Evolutionary conservation across 2,113 vertebrate species (phyloP).

Genomic region (Saimiri boliviensis): DNA sequence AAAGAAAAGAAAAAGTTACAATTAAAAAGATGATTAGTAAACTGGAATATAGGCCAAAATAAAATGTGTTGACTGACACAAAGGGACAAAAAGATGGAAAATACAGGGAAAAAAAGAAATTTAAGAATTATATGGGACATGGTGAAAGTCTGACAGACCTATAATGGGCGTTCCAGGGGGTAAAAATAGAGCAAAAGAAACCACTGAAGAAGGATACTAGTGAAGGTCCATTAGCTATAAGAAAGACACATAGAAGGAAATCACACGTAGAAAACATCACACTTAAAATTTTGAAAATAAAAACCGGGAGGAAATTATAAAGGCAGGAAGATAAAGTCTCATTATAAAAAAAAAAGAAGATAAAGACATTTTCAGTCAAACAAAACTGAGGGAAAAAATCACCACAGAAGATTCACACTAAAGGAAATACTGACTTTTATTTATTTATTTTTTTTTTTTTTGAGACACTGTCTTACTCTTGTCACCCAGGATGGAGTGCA

Average conservation of each 20-base stretch:
- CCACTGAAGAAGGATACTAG: neutral
- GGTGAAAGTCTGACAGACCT: neutral
- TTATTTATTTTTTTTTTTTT: too few relatives aligned
- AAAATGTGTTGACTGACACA: neutral
- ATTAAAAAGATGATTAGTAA: neutral
- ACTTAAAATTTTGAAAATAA: neutral
- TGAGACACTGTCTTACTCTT: too few relatives aligned
- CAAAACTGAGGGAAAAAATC: neutral
- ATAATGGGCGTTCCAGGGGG: neutral
- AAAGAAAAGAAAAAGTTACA: neutral
- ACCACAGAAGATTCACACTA: neutral
- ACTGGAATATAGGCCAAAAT: neutral
- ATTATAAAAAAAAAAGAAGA: neutral
- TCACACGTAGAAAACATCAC: neutral
- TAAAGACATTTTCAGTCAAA: neutral
- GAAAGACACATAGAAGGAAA: neutral
- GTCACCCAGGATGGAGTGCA: too few relatives aligned
- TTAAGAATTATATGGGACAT: neutral
- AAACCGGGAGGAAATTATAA: neutral
- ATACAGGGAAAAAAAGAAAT: neutral
- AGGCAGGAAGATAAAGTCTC: neutral
- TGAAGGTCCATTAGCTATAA: neutral
- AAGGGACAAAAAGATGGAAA: neutral
- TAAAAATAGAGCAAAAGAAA: neutral
- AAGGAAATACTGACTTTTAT: neutral